Base-by-base conservation (phyloP, 2,113 vertebrate species). In the Arvicanthis niloticus region DNA sequence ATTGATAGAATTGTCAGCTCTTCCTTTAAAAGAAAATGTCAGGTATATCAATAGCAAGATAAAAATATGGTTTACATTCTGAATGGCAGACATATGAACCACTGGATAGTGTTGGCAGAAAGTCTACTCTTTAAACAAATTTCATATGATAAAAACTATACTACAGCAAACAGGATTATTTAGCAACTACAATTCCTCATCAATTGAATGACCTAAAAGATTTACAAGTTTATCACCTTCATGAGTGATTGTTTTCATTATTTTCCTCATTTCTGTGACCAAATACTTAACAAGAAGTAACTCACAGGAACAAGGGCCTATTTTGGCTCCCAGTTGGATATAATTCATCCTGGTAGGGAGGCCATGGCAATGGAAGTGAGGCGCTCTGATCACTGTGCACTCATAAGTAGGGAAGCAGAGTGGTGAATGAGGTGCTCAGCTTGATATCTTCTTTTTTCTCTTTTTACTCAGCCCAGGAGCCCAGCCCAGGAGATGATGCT, bases 131-230 rank as follows among this genome's bases (percentile, higher is more conserved):
- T 91, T 37, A 73, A 22, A 93, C 15, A 84, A 75, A 91, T 56
- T 93, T 80, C n/a, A 88, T 31, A 68, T 56, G 40, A 76, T 75
- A 88, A 84, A 94, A 84, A 58, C 16, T 53, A 12, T 68, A 93
- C 58, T 34, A 58, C 37, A 84, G 80, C 21, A 70, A 40, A 82
- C 70, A 84, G 67, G 15, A 56, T 85, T 91, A 60, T 53, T 91
- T 91, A 51, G 62, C 75, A 89, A 60, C 34, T 88, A 67, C 45
- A 78, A 51, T 34, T 34, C 15, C 31, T 45, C 19, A 68, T 10
- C 31, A 51, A 4, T n/a, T 68, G 45, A 22, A 87, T 68, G 31
- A 17, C 21, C 12, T 53, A 53, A 6, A 45, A 70, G 62, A 26
- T 51, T 88, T 45, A 26, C 34, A 72, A 24, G 2, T 87, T 16